Conservation (phyloP, 1,140 invertebrate species). For the Anthonomus grandis region DNA sequence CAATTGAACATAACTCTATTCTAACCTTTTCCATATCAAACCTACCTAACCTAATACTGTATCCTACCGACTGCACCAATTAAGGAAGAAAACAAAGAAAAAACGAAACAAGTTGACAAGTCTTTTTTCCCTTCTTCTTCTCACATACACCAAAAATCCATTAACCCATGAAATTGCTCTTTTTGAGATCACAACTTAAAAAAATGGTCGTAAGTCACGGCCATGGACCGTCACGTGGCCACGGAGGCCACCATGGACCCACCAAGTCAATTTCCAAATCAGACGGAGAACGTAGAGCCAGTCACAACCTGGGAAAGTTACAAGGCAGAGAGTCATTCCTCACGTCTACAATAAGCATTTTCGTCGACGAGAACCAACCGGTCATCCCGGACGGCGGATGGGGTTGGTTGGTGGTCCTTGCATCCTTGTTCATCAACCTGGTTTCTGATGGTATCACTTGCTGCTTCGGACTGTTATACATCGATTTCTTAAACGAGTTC, state of each 20-base stretch:
- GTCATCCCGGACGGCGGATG: constrained; percentile 68
- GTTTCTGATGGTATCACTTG: constrained; percentile 94
- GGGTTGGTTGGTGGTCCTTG: constrained; percentile 86
- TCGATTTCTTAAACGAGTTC: constrained; percentile 84
- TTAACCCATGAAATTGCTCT: too few relatives aligned
- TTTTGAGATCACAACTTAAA: neutral
- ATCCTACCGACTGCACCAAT: too few relatives aligned
- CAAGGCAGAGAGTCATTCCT: constrained; percentile 27
- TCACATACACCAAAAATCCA: too few relatives aligned
- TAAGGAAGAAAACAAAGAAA: too few relatives aligned
- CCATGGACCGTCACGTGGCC: neutral
- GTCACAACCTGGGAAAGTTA: constrained; percentile 11
- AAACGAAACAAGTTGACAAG: too few relatives aligned
- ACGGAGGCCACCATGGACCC: neutral
- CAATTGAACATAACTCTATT: too few relatives aligned
- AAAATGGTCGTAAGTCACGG: constrained; percentile 13
- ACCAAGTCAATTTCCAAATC: constrained; percentile 2
- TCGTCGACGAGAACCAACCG: constrained; percentile 43
- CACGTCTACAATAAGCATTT: constrained; percentile 21
- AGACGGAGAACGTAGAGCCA: constrained; percentile 14
- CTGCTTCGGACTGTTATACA: constrained; percentile 86
- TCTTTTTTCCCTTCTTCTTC: too few relatives aligned
- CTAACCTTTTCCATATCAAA: too few relatives aligned
- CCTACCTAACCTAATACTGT: too few relatives aligned
- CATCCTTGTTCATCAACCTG: constrained; percentile 81